Percentiles rank a stretch among this genome's conserved stretches.
Conservation (phyloP, 2,797 vertebrate genomes). For the Acestrorhynchus altus region DNA sequence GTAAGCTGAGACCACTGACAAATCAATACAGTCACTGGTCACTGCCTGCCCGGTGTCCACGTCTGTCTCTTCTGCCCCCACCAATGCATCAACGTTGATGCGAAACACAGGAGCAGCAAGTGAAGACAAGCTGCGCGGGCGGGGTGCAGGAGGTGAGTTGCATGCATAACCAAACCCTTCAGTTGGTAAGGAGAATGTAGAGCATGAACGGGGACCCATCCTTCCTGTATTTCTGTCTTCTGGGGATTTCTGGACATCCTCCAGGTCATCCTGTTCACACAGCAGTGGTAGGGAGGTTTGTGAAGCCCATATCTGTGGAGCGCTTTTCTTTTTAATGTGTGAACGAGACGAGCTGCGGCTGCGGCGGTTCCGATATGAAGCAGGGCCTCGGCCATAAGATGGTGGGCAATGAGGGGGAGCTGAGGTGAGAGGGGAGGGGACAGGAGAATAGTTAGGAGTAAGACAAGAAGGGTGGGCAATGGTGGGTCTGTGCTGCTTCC, state of each 20-base stretch:
- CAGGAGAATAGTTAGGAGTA: constrained; percentile 56
- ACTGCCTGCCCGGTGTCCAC: constrained; percentile 90
- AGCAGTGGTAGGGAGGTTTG: constrained; percentile 58
- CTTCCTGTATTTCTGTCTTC: constrained; percentile 65
- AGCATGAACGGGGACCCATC: constrained; percentile 80
- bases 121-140: constrained; percentile 64
- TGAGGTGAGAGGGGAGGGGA: constrained; percentile 52
- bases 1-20: constrained; percentile 90
- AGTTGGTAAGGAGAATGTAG: constrained; percentile 85
- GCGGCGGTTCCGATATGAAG: constrained; percentile 65
- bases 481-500: constrained; percentile 70
- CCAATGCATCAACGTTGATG: constrained; percentile 84
- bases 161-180: constrained; percentile 67
- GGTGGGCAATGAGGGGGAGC: constrained; percentile 61
- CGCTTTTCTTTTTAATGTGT: constrained; percentile 64
- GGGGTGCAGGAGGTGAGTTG: constrained; percentile 69
- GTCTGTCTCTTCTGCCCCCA: constrained; percentile 90
- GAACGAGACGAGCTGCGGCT: constrained; percentile 49
- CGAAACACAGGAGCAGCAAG: constrained; percentile 68
- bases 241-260: constrained; percentile 43
- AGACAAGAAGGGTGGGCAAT: constrained; percentile 52
- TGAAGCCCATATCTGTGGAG: constrained; percentile 60
- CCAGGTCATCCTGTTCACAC: constrained; percentile 61
- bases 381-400: constrained; percentile 58
- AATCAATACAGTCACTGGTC: constrained; percentile 78